phyloP scores from a whole-genome alignment of 2,888 invertebrate genomes.

The Cerceris ruficornis region DNA sequence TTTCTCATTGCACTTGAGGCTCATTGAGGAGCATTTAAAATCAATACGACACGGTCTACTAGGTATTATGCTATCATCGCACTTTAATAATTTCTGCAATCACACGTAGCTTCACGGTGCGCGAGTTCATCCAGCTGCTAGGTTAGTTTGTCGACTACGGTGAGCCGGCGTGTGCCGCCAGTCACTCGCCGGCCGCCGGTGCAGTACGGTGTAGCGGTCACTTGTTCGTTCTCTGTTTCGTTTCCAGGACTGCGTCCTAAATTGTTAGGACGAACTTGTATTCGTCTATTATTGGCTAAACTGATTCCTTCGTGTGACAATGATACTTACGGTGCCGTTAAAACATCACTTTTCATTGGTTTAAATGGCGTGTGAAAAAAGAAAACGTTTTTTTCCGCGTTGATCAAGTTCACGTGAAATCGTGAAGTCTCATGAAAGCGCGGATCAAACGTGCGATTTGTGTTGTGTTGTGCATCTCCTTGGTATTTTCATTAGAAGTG shows the following conservation, averaged over 20 bases:
- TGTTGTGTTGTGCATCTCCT: constrained; percentile 58
- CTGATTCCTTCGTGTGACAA: constrained; percentile 31
- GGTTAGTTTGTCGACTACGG: constrained; percentile 50
- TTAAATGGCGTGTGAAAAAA: constrained; percentile 36
- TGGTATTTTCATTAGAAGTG: constrained; percentile 55
- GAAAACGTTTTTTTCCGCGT: constrained; percentile 30
- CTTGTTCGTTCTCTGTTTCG: constrained; percentile 17
- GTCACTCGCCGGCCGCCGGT: constrained; percentile 75
- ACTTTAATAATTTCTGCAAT: constrained; percentile 21
- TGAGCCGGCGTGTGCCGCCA: constrained; percentile 65
- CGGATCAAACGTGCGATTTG: constrained; percentile 56
- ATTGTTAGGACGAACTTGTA: constrained; percentile 24
- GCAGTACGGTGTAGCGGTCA: constrained; percentile 53
- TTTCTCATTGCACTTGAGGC: too few species aligned
- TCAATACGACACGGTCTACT: background rate
- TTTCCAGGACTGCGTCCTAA: constrained; percentile 33
- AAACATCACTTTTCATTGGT: constrained; percentile 19
- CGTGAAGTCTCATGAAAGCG: constrained; percentile 47
- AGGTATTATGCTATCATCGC: background rate
- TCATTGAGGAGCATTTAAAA: too few species aligned
- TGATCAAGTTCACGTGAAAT: constrained; percentile 37
- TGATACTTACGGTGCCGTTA: constrained; percentile 33
- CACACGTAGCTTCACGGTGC: constrained; percentile 29
- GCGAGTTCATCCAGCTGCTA: constrained; percentile 38
- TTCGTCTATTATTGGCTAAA: constrained; percentile 1